These are phyloP conservation scores for Cichladusa arquata DNA, from an alignment of 2,113 vertebrate species.

Conservation along the genomic window DNA sequence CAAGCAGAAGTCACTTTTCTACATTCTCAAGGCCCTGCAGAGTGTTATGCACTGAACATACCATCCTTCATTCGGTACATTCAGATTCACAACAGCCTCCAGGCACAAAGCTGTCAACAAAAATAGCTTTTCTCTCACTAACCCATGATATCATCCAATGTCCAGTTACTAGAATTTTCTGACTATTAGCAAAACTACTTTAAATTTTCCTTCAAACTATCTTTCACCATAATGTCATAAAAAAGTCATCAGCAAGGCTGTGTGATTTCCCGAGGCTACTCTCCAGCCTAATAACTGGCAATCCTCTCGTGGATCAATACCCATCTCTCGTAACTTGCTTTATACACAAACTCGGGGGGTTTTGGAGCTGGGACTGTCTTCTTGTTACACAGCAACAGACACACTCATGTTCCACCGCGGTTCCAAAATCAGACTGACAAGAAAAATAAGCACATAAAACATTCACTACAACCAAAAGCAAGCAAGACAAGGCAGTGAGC, in stretches of 20 bases:
- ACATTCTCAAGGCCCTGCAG: background rate
- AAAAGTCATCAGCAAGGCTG: background rate
- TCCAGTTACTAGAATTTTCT: background rate
- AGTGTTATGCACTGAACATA: background rate
- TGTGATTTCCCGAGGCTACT: background rate
- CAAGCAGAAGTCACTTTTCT: background rate
- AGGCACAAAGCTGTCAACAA: background rate
- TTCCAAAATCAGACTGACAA: slow-evolving; percentile 1
- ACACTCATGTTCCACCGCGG: background rate
- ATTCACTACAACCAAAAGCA: background rate
- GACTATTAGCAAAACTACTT: slow-evolving; percentile 12
- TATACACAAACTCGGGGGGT: background rate
- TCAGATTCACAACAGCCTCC: background rate
- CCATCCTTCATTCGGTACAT: background rate
- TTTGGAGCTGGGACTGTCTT: background rate
- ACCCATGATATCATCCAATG: background rate
- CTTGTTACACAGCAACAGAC: background rate
- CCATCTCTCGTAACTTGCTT: background rate
- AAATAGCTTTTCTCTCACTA: background rate
- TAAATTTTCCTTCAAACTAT: background rate
- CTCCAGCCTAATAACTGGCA: background rate
- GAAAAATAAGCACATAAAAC: background rate
- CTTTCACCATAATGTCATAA: background rate
- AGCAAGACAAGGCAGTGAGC: background rate
- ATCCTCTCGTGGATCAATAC: background rate